These are phyloP conservation scores for Phylloscopus trochiloides DNA, from an alignment of 2,113 vertebrate species.

Conservation along the genomic window DNA sequence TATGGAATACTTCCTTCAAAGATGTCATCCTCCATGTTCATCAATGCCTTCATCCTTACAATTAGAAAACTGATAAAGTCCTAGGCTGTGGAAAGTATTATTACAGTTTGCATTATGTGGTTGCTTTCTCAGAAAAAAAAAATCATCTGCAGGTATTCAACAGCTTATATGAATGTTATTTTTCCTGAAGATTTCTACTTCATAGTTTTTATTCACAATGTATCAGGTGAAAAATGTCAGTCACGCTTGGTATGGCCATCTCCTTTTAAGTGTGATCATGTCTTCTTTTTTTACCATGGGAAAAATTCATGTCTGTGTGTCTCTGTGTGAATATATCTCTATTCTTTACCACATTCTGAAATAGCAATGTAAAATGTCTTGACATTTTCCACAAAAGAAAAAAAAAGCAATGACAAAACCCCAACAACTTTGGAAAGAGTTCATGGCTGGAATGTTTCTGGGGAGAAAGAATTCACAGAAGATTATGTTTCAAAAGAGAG, in stretches of 20 bases:
- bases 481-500: constrained; percentile 4
- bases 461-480: not conserved
- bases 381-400: not conserved
- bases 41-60: not conserved
- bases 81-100: not conserved
- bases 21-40: not conserved
- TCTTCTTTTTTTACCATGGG: not conserved
- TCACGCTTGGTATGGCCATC: not conserved
- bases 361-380: not conserved
- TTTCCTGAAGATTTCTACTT: not conserved
- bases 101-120: not conserved
- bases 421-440: not conserved
- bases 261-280: not conserved
- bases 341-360: constrained; percentile 8
- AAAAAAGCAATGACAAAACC: not conserved
- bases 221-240: not conserved
- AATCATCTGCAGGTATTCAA: not conserved
- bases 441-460: constrained; percentile 13
- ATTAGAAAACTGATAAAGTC: not conserved
- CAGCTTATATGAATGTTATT: not conserved
- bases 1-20: not conserved
- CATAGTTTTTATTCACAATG: not conserved
- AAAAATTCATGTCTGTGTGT: not conserved
- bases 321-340: not conserved
- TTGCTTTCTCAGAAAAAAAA: not conserved